Percentiles rank a stretch among this genome's conserved stretches.
Evolutionary conservation across 2,888 invertebrate species (phyloP).

Genomic region (Temnothorax ravouxi): DNA sequence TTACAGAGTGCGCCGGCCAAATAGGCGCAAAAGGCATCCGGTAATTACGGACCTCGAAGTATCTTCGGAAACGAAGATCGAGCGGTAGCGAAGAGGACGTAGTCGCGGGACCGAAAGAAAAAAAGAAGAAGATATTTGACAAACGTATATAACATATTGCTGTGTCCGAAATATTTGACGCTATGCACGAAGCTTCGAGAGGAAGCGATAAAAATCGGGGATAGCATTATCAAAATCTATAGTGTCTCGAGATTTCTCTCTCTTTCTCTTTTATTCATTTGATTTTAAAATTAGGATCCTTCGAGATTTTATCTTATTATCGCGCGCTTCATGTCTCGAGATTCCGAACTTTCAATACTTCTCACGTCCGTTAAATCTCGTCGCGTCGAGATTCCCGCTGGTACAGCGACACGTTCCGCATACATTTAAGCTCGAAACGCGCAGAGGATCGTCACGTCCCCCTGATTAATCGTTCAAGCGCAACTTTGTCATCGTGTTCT

Average conservation of each 20-base stretch:
- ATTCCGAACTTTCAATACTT: slow-evolving; percentile 1
- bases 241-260: neutral
- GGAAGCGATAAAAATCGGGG: neutral
- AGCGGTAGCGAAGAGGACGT: slow-evolving; percentile 13
- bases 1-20: slow-evolving; percentile 53
- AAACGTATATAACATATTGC: neutral
- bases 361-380: slow-evolving; percentile 23
- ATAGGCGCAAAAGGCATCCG: slow-evolving; percentile 54
- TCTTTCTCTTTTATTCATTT: neutral
- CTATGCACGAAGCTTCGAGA: neutral
- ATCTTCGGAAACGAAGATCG: slow-evolving; percentile 41
- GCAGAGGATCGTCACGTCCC: slow-evolving; percentile 11
- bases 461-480: slow-evolving; percentile 67
- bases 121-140: neutral
- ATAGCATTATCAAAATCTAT: neutral
- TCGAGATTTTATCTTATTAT: neutral
- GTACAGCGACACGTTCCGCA: neutral
- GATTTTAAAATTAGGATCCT: neutral
- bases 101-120: neutral
- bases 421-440: slow-evolving; percentile 4
- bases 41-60: slow-evolving; percentile 46
- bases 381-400: neutral
- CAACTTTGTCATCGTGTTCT: slow-evolving; percentile 63
- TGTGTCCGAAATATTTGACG: neutral
- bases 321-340: neutral